phyloP scores from a whole-genome alignment of 2,113 vertebrate genomes.

The Cephalopholis sonnerati region DNA sequence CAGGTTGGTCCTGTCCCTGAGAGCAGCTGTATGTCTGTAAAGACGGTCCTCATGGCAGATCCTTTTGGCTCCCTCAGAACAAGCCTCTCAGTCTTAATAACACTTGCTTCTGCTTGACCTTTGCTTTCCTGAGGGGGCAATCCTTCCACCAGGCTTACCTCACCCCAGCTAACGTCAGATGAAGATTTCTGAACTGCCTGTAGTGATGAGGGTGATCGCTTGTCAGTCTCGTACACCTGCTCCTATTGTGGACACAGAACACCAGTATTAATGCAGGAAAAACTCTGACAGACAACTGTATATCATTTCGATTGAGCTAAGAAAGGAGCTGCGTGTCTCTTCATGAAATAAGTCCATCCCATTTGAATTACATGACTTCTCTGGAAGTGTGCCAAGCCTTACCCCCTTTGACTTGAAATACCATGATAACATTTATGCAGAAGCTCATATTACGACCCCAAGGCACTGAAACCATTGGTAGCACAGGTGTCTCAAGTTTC shows the following conservation, averaged over 20 bases:
- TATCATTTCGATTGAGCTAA: background rate
- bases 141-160: background rate
- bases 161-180: background rate
- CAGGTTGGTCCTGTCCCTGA: slow-evolving; percentile 49
- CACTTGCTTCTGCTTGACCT: background rate
- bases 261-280: background rate
- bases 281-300: background rate
- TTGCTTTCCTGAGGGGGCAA: background rate
- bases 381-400: background rate
- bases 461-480: background rate
- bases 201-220: background rate
- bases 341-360: background rate
- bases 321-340: background rate
- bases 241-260: slow-evolving; percentile 24
- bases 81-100: slow-evolving; percentile 13
- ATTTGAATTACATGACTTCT: background rate
- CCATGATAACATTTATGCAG: background rate
- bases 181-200: slow-evolving; percentile 28
- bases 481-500: background rate
- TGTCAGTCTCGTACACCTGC: background rate
- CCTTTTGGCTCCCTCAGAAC: slow-evolving; percentile 36
- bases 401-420: background rate
- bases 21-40: slow-evolving; percentile 65
- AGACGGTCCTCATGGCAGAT: slow-evolving; percentile 61
- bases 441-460: slow-evolving; percentile 20